Evolutionary conservation across 2,888 invertebrate species (phyloP), one percentile per base, ranked within the genome.

Genomic region (Platynereis dumerilii): DNA sequence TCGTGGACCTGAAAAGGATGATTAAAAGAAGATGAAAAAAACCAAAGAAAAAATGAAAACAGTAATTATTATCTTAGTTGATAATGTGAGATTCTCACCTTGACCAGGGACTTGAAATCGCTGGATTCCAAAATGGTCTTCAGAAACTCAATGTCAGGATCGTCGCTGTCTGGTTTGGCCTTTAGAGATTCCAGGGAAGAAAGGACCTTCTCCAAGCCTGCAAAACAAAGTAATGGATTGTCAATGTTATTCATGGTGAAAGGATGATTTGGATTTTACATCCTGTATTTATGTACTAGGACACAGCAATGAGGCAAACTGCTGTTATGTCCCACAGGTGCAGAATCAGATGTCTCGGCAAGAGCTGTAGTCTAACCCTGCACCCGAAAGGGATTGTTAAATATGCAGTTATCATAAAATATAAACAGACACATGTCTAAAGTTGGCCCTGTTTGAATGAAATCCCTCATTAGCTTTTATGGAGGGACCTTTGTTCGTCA

Each of bases 61-160:
- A 42, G 10, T 42, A 42, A 42, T 12, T 42, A 42, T 42, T 17
- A 42, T 42, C 42, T 42, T n/a, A n/a, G n/a, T n/a, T n/a, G n/a
- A n/a, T n/a, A n/a, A n/a, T n/a, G n/a, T n/a, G 20, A 10, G 20
- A 53, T 15, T 26, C 60, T 52, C 17, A 68, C 68, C 59, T 58
- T 61, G 22, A 69, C 55, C 20, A 69, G 55, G 17, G 59, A 58
- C 52, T 62, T 58, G 58, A 69, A 65, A 20, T 69, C 69, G 17
- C 34, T 26, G 22, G 65, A 64, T 29, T 65, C 53, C 7, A 69
- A 55, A 7, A 69, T 59, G 44, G 55, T 45, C 17, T 44, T 28
- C 15, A 69, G 63, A 29, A 69, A 69, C 24, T 20, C 27, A 3
- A 65, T 61, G 63, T 69, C 69, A 26, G 60, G 65, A 34, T 65